Percentiles rank a stretch among this genome's conserved stretches.
These are phyloP conservation scores for Nomada lathburiana DNA, from an alignment of 2,888 invertebrate species.

Conservation along the genomic window DNA sequence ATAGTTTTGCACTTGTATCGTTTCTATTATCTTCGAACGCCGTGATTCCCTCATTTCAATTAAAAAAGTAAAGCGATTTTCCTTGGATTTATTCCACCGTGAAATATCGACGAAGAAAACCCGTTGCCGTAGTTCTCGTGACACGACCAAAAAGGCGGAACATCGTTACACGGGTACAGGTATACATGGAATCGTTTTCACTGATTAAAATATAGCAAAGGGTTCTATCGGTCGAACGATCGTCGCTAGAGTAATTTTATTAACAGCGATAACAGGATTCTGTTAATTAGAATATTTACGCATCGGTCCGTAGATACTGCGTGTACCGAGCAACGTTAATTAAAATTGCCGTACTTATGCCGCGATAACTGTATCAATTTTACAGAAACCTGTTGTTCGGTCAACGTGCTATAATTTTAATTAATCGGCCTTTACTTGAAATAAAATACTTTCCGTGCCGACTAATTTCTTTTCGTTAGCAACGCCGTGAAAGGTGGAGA, in stretches of 20 bases:
- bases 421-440: background rate
- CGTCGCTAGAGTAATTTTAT: conserved; percentile 29
- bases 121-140: too few species aligned
- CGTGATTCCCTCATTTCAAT: background rate
- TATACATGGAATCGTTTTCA: background rate
- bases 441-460: background rate
- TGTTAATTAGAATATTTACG: conserved; percentile 35
- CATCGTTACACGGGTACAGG: background rate
- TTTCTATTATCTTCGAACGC: background rate
- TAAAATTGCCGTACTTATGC: conserved; percentile 20
- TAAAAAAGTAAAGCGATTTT: background rate
- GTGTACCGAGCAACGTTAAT: conserved; percentile 11
- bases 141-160: background rate
- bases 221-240: background rate
- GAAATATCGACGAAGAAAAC: background rate
- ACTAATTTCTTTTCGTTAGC: background rate
- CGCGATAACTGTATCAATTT: conserved; percentile 13
- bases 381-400: background rate
- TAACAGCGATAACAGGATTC: conserved; percentile 35
- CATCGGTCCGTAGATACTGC: background rate
- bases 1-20: background rate
- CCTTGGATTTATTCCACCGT: background rate
- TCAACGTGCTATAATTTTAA: conserved; percentile 9
- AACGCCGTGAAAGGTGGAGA: too few species aligned
- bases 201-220: background rate